Evolutionary conservation across 2,113 vertebrate species (phyloP).

Genomic region (Marcusenius ussheri): DNA sequence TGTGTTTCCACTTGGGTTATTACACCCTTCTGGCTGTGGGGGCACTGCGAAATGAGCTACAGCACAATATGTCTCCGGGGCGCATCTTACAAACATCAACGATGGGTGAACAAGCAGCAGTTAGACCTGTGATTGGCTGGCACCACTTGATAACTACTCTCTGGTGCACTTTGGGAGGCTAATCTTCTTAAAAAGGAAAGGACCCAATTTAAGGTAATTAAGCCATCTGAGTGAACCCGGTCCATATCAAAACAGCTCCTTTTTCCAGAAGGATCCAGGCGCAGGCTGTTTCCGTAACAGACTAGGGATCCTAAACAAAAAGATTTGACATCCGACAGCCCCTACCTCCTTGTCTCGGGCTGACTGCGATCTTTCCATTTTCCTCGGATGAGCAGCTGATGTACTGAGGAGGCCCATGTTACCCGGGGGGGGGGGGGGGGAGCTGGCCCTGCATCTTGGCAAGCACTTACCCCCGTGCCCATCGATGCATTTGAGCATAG

Average conservation of each 20-base stretch:
- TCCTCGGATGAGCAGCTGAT: background rate
- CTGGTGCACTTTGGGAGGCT: background rate
- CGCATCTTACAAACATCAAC: background rate
- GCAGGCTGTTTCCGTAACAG: background rate
- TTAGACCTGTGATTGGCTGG: background rate
- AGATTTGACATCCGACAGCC: background rate
- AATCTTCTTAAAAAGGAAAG: slow-evolving; percentile 6
- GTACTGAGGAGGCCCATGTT: background rate
- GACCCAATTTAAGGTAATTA: background rate
- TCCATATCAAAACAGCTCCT: background rate
- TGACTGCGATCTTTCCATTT: background rate
- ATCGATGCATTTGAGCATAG: background rate
- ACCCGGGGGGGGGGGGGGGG: background rate
- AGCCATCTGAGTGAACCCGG: background rate
- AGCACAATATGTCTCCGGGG: background rate
- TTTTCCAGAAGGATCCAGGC: background rate
- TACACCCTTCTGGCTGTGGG: background rate
- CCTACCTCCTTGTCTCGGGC: background rate
- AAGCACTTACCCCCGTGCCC: background rate
- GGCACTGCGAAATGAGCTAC: background rate
- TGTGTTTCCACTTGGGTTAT: background rate
- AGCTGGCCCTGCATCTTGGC: background rate
- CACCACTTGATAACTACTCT: background rate
- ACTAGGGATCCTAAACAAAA: background rate
- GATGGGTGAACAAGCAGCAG: background rate